These are phyloP conservation scores for Plemyria rubiginata DNA, from an alignment of 2,888 invertebrate species.

Conservation along the genomic window DNA sequence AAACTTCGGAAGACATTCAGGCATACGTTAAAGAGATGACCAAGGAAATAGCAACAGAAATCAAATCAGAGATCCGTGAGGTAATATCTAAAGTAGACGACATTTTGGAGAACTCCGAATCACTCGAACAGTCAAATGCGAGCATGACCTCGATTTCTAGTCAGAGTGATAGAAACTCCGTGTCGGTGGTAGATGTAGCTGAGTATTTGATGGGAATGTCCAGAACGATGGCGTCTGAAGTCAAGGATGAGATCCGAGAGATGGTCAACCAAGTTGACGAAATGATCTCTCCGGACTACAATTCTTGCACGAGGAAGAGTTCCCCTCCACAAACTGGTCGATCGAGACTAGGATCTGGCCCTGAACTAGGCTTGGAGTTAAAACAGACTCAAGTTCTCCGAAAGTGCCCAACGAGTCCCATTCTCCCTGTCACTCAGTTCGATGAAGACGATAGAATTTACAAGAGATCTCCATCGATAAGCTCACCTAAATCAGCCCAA, in stretches of 20 bases:
- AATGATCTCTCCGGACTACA: slow-evolving; percentile 84
- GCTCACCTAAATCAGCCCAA: slow-evolving; percentile 75
- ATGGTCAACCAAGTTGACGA: slow-evolving; percentile 90
- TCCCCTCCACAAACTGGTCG: slow-evolving; percentile 78
- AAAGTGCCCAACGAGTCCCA: slow-evolving; percentile 80
- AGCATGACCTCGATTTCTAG: slow-evolving; percentile 84
- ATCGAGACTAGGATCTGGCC: slow-evolving; percentile 74
- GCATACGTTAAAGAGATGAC: slow-evolving; percentile 92
- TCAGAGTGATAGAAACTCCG: slow-evolving; percentile 87
- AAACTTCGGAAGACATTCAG: slow-evolving; percentile 87
- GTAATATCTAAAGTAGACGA: slow-evolving; percentile 92
- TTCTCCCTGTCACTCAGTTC: slow-evolving; percentile 63
- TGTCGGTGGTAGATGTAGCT: slow-evolving; percentile 90
- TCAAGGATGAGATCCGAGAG: slow-evolving; percentile 90
- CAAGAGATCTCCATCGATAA: slow-evolving; percentile 64
- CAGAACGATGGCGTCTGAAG: slow-evolving; percentile 91
- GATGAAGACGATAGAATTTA: slow-evolving; percentile 67
- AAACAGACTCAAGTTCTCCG: slow-evolving; percentile 61
- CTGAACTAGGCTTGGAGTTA: slow-evolving; percentile 74
- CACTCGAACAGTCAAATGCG: slow-evolving; percentile 80
- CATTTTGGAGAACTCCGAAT: slow-evolving; percentile 89
- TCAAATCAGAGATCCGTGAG: slow-evolving; percentile 92
- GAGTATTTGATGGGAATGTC: slow-evolving; percentile 92
- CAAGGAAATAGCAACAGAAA: slow-evolving; percentile 91
- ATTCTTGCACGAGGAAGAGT: slow-evolving; percentile 66